phyloP scores from a whole-genome alignment of 2,113 vertebrate species.

The Donacobius atricapilla region DNA sequence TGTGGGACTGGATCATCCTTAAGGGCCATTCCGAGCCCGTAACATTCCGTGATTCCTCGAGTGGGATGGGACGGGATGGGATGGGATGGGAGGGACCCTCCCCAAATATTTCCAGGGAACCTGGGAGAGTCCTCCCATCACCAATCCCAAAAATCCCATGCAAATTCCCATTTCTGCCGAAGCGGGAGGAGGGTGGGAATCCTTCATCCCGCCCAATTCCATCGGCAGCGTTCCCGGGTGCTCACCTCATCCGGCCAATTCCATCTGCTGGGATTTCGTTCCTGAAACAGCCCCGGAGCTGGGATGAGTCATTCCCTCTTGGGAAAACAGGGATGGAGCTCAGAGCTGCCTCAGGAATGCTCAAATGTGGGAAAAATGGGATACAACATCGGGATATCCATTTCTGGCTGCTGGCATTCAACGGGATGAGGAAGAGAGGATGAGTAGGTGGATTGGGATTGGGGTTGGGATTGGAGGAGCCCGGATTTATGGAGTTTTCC shows the following conservation, averaged over 20 bases:
- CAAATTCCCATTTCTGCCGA: neutral
- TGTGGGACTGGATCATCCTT: neutral
- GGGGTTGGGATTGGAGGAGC: too few relatives aligned
- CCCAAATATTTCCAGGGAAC: neutral
- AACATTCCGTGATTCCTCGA: neutral
- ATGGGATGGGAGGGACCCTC: neutral
- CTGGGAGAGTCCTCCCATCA: neutral
- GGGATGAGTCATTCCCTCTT: too few relatives aligned
- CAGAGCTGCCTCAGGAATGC: neutral
- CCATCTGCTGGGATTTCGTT: neutral
- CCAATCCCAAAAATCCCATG: neutral
- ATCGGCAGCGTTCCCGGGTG: neutral
- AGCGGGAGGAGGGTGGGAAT: neutral
- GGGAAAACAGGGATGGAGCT: neutral
- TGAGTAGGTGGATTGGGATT: too few relatives aligned
- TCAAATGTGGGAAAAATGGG: neutral
- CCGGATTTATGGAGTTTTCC: too few relatives aligned
- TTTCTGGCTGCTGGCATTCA: neutral
- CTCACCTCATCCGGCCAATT: neutral
- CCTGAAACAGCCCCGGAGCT: too few relatives aligned
- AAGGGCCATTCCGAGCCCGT: fast-evolving
- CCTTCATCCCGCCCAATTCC: neutral
- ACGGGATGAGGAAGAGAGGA: neutral
- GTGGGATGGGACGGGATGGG: neutral
- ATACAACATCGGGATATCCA: fast-evolving